Evolutionary conservation across 2,888 invertebrate species (phyloP), one percentile per base, ranked within the genome.

Genomic region (Merodon equestris): DNA sequence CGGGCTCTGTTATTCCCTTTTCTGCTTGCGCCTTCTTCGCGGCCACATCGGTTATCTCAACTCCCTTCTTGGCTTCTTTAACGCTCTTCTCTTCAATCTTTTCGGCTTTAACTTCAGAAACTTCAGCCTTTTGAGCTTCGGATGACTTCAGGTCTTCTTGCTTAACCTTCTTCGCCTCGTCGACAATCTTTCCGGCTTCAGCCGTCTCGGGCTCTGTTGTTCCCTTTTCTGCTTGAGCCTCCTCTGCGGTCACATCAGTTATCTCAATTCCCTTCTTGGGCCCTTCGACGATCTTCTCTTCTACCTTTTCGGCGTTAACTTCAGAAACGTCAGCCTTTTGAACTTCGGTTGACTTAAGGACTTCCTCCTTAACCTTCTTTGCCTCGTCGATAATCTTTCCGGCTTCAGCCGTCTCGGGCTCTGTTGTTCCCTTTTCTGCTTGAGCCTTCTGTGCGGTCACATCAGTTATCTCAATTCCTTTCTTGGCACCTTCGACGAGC

Each of bases 121-220:
- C 13, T 1, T 81, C 57, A n/a, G 77, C 56, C 15, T 36, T 81
- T 9, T 58, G 53, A 9, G 10, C 3, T 34, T 58, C 74, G 9
- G 2, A 9, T 18, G 19, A 2, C 13, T 51, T 19, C 1, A 42
- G 36, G 9, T 58, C 42, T n/a, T 42, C 18, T 18, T 63, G 47
- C 17, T 64, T 61, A 7, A 13, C 15, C 17, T 83, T 73, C 61
- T 56, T 60, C 5, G 9, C 68, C 17, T 81, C 57, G 1, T 83
- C 67, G 38, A 15, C 9, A 4, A 57, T 5, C 10, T 57, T 51
- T 1, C 15, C 38, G 9, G 36, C 14, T 0, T 10, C 0, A n/a
- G 40, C 40, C 40, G 3, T 40, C 9, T 40, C 40, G 3, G 40
- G 12, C 9, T 40, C 40, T n/a, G 10, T 40, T 10, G 3, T 9